Evolutionary conservation across 37 sponge, comb jelly and placozoan genomes (phyloP), one percentile per base, ranked within the genome.

Genomic region (Lycopodina hypogea): DNA sequence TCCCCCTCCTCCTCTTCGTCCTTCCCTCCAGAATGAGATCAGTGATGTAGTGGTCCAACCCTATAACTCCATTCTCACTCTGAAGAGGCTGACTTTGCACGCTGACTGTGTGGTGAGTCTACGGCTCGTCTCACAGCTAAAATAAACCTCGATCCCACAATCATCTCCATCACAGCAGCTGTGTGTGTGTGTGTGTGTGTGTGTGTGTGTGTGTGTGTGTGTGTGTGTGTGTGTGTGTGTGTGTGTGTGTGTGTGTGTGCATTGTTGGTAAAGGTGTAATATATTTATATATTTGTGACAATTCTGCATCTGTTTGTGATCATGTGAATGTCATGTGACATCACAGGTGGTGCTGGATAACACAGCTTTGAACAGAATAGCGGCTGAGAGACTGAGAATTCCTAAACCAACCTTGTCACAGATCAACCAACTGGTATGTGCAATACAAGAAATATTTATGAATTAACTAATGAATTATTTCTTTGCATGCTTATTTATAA

Each of bases 1-100:
- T 34, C 35, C 32, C 11, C 17, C 35, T 65, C 30, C 66, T 65
- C 66, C 30, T 15, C 30, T 11, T 65, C 30, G 2, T 32, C 66
- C 18, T 4, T 23, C 7, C 60, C n/a, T 21, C 40, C 71, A 84
- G 81, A 87, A 88, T 62, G 96, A 88, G 36, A 86, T 83, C 21
- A 89, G 96, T 86, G 99, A 98, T 64, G 99, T 98, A 36, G 99
- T 98, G 34, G 99, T 98, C 32, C 99, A 98, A 75, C 99, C 99
- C n/a, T 98, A 98, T 87, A 98, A 98, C 82, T 95, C 96, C 42
- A 83, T 98, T 1, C 88, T 98, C 29, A 98, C 99, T 14, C 86
- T 98, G 51, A 98, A 95, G 86, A 86, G 99, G 71, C 82, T 98
- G 35, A 98, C 96, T 0, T 82, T 88, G 35, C 88, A 90, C 76